Conservation (phyloP, 2,797 vertebrate species). For the Phataginus tetradactyla region DNA sequence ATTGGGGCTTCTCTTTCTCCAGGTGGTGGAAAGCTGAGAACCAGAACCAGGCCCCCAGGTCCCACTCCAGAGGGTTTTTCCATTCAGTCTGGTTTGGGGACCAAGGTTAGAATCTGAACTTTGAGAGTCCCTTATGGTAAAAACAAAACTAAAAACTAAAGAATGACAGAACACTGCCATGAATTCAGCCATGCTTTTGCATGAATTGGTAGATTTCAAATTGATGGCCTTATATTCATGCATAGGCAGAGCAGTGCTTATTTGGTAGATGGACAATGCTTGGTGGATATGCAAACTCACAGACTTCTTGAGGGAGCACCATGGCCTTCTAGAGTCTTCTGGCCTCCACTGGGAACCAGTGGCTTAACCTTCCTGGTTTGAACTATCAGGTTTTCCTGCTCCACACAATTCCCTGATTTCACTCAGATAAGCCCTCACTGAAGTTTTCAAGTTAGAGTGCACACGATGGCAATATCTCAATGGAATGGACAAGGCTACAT, state of each 20-base stretch:
- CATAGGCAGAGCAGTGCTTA: background rate
- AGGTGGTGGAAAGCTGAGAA: background rate
- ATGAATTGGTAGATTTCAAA: slow-evolving; percentile 30
- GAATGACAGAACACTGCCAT: background rate
- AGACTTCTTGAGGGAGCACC: background rate
- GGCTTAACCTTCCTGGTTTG: background rate
- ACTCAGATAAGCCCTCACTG: background rate
- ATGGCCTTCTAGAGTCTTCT: background rate
- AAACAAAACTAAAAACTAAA: background rate
- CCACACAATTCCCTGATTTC: background rate
- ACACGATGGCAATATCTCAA: background rate
- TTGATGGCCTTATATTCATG: background rate
- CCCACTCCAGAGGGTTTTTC: slow-evolving; percentile 24
- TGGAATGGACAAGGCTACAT: background rate
- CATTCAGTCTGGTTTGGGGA: slow-evolving; percentile 2
- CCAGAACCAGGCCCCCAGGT: background rate
- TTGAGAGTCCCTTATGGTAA: slow-evolving; percentile 23
- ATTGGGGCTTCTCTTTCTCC: background rate
- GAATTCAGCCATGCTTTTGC: background rate
- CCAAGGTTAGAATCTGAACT: slow-evolving; percentile 32
- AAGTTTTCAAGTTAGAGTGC: background rate
- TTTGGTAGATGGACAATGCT: background rate
- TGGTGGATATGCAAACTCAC: background rate
- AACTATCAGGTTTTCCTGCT: background rate
- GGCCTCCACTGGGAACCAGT: background rate